Evolutionary conservation across 2,888 invertebrate species (phyloP), one percentile per base, ranked within the genome.

Genomic region (Kryphioiulus occultus): DNA sequence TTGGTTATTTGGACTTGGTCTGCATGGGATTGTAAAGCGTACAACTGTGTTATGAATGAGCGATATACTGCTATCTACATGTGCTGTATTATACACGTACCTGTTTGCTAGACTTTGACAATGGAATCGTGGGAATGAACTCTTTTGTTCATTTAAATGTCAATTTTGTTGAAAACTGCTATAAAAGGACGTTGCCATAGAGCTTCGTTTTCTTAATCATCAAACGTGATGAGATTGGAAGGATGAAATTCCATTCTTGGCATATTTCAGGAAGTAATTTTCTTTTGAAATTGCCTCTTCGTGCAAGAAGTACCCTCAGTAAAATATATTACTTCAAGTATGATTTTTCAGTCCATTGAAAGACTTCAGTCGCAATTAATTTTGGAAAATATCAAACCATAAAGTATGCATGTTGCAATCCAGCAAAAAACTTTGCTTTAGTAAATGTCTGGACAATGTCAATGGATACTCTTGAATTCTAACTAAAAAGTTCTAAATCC

Each of bases 231-330:
- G 68, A 22, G 68, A 22, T 9, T 0, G n/a, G n/a, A 59, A 68
- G 2, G 68, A 68, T 22, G 22, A 68, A 68, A 10, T 68, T 68
- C 26, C 17, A 53, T 68, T 78, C 7, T 78, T 26, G 30, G 78
- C 78, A 78, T 78, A 78, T 5, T 78, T 0, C 78, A 78, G 78
- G 30, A 78, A 30, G 78, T 30, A 78, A 78, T 78, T 78, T 78
- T 78, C 15, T 30, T 78, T 30, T 30, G 12, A 78, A 78, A 78
- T 78, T 78, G 78, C 78, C 30, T 78, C 30, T 78, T 30, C 78
- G 22, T 10, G 22, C 12, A 78, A 3, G 30, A 78, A 78, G 78
- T 78, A 78, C 78, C 7, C 30, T 30, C 78, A 30, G 22, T 78
- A 15, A 78, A 78, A 78, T 1, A 30, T 22, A 26, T 22, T 22